phyloP scores from a whole-genome alignment of 2,113 vertebrate genomes.

The Hydrolagus affinis region DNA sequence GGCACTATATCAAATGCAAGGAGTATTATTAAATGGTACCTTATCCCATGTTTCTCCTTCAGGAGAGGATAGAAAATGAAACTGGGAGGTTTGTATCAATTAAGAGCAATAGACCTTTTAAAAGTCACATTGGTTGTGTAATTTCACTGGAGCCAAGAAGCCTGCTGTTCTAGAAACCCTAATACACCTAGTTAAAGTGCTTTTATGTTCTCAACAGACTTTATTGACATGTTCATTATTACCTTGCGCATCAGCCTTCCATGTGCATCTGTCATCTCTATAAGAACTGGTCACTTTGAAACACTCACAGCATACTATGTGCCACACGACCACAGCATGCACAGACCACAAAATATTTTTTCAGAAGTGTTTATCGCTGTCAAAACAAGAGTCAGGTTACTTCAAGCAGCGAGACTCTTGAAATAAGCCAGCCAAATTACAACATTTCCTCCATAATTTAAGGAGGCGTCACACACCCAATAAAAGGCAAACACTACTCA shows the following conservation, averaged over 20 bases:
- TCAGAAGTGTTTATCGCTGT: constrained; percentile 1
- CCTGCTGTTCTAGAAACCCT: not conserved
- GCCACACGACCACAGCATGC: constrained; percentile 1
- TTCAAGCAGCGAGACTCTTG: not conserved
- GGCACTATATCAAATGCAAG: too few species aligned
- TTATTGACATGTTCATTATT: constrained; percentile 14
- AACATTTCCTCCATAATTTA: not conserved
- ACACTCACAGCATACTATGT: not conserved
- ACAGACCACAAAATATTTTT: not conserved
- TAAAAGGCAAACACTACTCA: not conserved
- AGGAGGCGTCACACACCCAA: not conserved
- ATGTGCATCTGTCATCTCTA: constrained; percentile 19
- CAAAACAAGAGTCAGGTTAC: not conserved
- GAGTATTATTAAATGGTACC: too few species aligned
- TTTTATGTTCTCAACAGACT: not conserved
- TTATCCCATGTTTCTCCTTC: too few species aligned
- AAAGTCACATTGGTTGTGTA: not conserved
- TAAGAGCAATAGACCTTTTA: too few species aligned
- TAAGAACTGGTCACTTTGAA: not conserved
- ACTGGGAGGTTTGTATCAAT: too few species aligned
- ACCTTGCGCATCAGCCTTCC: not conserved
- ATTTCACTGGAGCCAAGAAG: not conserved
- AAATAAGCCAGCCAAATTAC: not conserved
- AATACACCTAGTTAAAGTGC: not conserved
- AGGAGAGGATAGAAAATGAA: too few species aligned